These are phyloP conservation scores for Amblyjoppa proteus DNA, from an alignment of 2,888 invertebrate genomes.

Conservation along the genomic window DNA sequence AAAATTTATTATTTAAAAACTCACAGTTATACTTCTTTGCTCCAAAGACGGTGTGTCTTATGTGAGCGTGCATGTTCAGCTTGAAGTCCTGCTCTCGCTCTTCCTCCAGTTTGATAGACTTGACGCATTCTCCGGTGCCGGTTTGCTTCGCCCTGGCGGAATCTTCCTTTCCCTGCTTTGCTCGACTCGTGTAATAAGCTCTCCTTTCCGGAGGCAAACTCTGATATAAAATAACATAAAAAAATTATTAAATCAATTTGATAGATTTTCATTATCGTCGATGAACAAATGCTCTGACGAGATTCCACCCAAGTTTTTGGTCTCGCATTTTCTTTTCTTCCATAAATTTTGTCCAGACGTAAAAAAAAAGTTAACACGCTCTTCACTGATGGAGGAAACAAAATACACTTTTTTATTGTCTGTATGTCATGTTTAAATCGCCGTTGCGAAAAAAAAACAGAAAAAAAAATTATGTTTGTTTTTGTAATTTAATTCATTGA, in stretches of 20 bases:
- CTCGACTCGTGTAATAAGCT: slow-evolving; percentile 76
- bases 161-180: slow-evolving; percentile 74
- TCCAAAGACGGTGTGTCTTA: slow-evolving; percentile 69
- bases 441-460: too few species aligned
- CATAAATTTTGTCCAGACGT: too few species aligned
- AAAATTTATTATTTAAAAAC: not conserved
- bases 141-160: slow-evolving; percentile 75
- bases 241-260: slow-evolving; percentile 35
- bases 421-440: too few species aligned
- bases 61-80: slow-evolving; percentile 75
- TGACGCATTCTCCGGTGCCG: slow-evolving; percentile 75
- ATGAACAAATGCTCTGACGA: too few species aligned
- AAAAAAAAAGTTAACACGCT: too few species aligned
- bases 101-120: slow-evolving; percentile 70
- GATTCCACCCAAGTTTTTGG: too few species aligned
- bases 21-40: slow-evolving; percentile 70
- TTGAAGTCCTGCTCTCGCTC: slow-evolving; percentile 67
- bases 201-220: slow-evolving; percentile 71
- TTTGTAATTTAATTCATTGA: too few species aligned
- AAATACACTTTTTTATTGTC: too few species aligned
- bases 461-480: too few species aligned
- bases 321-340: too few species aligned
- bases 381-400: too few species aligned
- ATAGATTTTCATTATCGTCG: not conserved
- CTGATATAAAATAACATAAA: slow-evolving; percentile 64